Evolutionary conservation across 2,888 invertebrate species (phyloP).

Genomic region (Antitype chi): DNA sequence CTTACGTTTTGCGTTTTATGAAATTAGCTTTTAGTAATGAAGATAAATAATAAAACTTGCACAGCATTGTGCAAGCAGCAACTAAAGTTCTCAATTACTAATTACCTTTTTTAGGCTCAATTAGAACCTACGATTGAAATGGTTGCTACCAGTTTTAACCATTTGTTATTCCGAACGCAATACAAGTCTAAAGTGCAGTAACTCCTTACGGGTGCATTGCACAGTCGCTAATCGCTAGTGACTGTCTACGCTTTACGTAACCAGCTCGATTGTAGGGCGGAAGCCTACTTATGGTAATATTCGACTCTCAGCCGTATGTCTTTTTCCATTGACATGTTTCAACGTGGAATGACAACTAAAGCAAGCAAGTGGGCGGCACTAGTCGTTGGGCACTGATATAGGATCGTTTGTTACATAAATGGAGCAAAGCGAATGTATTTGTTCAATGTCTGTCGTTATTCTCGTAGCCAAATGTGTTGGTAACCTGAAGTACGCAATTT

Average conservation of each 20-base stretch:
- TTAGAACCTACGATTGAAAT: background rate
- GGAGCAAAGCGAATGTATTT: slow-evolving; percentile 60
- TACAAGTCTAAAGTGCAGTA: slow-evolving; percentile 55
- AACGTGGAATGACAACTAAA: slow-evolving; percentile 55
- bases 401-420: slow-evolving; percentile 72
- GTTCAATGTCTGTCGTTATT: slow-evolving; percentile 42
- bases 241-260: slow-evolving; percentile 71
- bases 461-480: slow-evolving; percentile 7
- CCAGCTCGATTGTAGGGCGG: slow-evolving; percentile 74
- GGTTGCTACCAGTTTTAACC: slow-evolving; percentile 17
- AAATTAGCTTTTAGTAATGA: background rate
- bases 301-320: slow-evolving; percentile 57
- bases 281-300: slow-evolving; percentile 79
- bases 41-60: background rate
- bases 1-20: too few relatives aligned
- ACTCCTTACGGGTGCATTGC: slow-evolving; percentile 52
- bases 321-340: slow-evolving; percentile 66
- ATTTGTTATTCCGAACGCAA: slow-evolving; percentile 51
- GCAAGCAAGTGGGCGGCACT: slow-evolving; percentile 51
- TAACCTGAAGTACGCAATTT: background rate
- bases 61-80: background rate
- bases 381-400: slow-evolving; percentile 61
- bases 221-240: slow-evolving; percentile 64
- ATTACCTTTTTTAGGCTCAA: background rate
- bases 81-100: background rate